Conservation (phyloP, 2,113 vertebrate genomes). For the Conger conger region DNA sequence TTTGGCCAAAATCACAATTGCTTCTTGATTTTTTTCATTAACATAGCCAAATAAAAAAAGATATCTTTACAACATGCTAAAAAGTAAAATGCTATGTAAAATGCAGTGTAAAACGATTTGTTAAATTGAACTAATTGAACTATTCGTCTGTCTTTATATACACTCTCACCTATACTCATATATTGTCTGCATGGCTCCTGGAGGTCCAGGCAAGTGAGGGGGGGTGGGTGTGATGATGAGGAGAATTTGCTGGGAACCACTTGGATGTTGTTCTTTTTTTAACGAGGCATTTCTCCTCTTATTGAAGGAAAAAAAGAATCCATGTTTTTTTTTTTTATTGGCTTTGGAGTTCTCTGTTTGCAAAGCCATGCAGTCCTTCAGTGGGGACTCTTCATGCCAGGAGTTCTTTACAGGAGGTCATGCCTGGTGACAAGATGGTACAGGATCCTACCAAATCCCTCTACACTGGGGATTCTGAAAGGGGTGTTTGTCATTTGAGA, state of each 20-base stretch:
- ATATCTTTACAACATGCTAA: slow-evolving; percentile 71
- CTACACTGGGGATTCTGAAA: slow-evolving; percentile 63
- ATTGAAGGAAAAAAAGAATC: neutral
- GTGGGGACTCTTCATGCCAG: slow-evolving; percentile 85
- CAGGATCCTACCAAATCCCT: slow-evolving; percentile 59
- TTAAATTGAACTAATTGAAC: slow-evolving; percentile 67
- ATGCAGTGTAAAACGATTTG: slow-evolving; percentile 72
- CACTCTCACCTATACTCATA: slow-evolving; percentile 42
- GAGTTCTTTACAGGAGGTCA: slow-evolving; percentile 66
- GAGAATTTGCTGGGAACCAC: slow-evolving; percentile 28
- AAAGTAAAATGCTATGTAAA: slow-evolving; percentile 68
- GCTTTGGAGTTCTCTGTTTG: slow-evolving; percentile 64
- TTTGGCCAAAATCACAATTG: slow-evolving; percentile 1
- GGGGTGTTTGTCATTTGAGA: slow-evolving; percentile 53
- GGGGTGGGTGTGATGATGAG: slow-evolving; percentile 29
- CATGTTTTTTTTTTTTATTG: slow-evolving; percentile 15
- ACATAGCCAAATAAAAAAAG: slow-evolving; percentile 63
- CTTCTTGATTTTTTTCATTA: slow-evolving; percentile 33
- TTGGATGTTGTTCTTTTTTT: slow-evolving; percentile 47
- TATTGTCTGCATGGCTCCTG: slow-evolving; percentile 50
- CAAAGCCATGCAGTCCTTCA: slow-evolving; percentile 87
- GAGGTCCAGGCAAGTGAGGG: slow-evolving; percentile 51
- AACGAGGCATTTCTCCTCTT: slow-evolving; percentile 21
- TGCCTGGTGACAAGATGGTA: slow-evolving; percentile 60
- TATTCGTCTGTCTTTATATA: slow-evolving; percentile 51